phyloP scores from a whole-genome alignment of 2,888 invertebrate genomes.

The Rotaria macrura region DNA sequence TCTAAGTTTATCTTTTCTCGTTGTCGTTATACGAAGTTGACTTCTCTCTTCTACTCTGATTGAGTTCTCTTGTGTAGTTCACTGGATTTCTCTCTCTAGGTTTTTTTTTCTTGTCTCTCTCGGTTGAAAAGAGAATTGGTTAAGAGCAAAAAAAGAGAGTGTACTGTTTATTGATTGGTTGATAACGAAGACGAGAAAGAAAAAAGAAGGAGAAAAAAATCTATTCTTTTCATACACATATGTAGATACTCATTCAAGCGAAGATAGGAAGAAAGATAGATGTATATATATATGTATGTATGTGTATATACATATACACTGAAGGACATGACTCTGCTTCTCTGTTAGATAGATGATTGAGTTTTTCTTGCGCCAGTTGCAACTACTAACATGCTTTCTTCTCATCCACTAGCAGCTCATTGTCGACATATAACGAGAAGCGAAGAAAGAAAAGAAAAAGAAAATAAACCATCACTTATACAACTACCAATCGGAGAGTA shows the following conservation, averaged over 20 bases:
- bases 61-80: neutral
- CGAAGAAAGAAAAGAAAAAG: neutral
- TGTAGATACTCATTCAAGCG: conserved; percentile 1
- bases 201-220: neutral
- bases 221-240: neutral
- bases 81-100: neutral
- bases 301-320: neutral
- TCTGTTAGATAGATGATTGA: neutral
- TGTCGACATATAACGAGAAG: neutral
- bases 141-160: neutral
- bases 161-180: neutral
- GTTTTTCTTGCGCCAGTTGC: conserved; percentile 12
- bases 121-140: conserved; percentile 15
- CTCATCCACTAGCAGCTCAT: neutral
- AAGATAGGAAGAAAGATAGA: neutral
- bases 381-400: neutral
- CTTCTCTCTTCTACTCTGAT: conserved; percentile 15
- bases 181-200: neutral
- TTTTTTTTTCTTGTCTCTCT: neutral
- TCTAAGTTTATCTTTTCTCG: neutral
- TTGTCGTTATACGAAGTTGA: neutral
- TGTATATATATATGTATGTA: too few species aligned
- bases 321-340: neutral
- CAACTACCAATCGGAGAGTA: neutral
- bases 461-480: neutral